Percentiles rank a stretch among this genome's conserved stretches.
These are phyloP conservation scores for Gonatopus flavifemur DNA, from an alignment of 1,140 invertebrate genomes.

Conservation along the genomic window DNA sequence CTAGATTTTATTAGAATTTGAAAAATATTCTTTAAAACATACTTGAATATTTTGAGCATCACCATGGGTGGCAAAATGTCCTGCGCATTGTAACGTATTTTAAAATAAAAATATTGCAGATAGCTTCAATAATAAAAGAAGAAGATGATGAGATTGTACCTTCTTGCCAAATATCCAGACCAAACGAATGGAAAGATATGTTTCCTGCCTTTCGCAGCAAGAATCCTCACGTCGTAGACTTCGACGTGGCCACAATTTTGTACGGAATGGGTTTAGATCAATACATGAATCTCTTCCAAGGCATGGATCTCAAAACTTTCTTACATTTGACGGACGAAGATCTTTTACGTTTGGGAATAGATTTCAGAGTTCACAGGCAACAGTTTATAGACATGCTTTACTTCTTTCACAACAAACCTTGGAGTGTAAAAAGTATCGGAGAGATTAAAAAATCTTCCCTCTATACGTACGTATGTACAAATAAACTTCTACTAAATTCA, in stretches of 20 bases:
- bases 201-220: conserved; percentile 31
- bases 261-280: conserved; percentile 61
- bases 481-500: no score
- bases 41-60: no score
- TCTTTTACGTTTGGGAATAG: conserved; percentile 56
- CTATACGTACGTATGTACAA: conserved; percentile 32
- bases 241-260: conserved; percentile 47
- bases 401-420: conserved; percentile 59
- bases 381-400: conserved; percentile 53
- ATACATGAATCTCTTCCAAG: conserved; percentile 48
- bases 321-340: conserved; percentile 58
- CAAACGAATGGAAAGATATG: conserved; percentile 37
- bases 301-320: conserved; percentile 58
- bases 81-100: no score
- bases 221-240: conserved; percentile 27
- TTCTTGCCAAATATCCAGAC: conserved; percentile 16
- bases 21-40: conserved; percentile 18
- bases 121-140: conserved; percentile 24
- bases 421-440: conserved; percentile 51
- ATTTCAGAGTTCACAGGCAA: conserved; percentile 59
- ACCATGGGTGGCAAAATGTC: no score
- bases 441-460: conserved; percentile 20
- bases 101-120: conserved; percentile 18
- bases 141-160: conserved; percentile 11
- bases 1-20: neutral